Percentiles rank a stretch among this genome's conserved stretches.
Evolutionary conservation across 2,113 vertebrate genomes (phyloP).

Genomic region (Paramormyrops kingsleyae): DNA sequence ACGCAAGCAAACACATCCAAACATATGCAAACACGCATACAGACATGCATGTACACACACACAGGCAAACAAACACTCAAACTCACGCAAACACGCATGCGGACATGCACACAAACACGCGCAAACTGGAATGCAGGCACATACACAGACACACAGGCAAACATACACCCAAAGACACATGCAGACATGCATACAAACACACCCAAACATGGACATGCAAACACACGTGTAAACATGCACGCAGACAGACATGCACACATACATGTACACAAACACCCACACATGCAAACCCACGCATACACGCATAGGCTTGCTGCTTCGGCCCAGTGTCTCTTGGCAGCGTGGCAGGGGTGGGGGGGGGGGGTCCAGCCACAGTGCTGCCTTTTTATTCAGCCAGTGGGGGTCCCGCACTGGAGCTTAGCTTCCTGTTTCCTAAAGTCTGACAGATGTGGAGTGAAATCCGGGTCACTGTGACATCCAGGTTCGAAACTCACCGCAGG

Average conservation of each 20-base stretch:
- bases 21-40: background rate
- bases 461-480: background rate
- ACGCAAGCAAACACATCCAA: background rate
- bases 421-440: background rate
- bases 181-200: background rate
- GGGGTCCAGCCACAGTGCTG: background rate
- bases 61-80: background rate
- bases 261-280: background rate
- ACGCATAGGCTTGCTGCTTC: background rate
- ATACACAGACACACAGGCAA: background rate
- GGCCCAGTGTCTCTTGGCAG: background rate
- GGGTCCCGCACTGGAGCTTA: background rate
- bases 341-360: background rate
- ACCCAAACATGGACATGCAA: background rate
- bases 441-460: background rate
- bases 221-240: no score
- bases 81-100: background rate
- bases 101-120: background rate
- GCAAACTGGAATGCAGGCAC: background rate
- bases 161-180: background rate
- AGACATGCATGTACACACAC: background rate
- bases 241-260: background rate
- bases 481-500: background rate
- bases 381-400: background rate
- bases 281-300: background rate